A percentile compares a stretch with the other conserved stretches of the same genome.
These are phyloP conservation scores for Nysson spinosus DNA, from an alignment of 2,888 invertebrate genomes.

Conservation along the genomic window DNA sequence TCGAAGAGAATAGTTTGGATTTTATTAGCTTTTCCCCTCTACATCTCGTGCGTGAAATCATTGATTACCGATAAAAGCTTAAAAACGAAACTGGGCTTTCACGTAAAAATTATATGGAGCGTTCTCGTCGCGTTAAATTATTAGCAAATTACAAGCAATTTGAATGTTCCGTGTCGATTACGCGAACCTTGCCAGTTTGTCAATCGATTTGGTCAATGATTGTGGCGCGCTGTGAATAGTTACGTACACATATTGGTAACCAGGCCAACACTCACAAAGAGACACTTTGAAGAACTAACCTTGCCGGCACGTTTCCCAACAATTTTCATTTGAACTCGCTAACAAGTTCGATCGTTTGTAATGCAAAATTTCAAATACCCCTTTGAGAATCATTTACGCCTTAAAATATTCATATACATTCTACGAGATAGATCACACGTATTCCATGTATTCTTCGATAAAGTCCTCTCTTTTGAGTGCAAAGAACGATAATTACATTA, in stretches of 20 bases:
- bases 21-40: conserved; percentile 9
- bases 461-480: too few relatives aligned
- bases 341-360: too few relatives aligned
- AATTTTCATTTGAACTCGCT: too few relatives aligned
- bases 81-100: conserved; percentile 15
- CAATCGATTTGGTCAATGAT: conserved; percentile 36
- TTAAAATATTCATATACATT: too few relatives aligned
- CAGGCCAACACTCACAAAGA: conserved; percentile 5
- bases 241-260: conserved; percentile 20
- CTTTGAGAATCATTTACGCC: too few relatives aligned
- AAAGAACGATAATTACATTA: too few relatives aligned
- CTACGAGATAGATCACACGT: too few relatives aligned
- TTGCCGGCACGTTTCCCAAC: neutral
- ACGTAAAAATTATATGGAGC: conserved; percentile 38
- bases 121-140: conserved; percentile 47
- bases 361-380: too few relatives aligned
- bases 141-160: conserved; percentile 46
- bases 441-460: too few relatives aligned
- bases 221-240: conserved; percentile 10
- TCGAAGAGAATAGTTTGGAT: neutral
- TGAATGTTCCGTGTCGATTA: conserved; percentile 47
- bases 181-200: conserved; percentile 17
- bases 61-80: conserved; percentile 20
- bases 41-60: conserved; percentile 6
- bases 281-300: neutral